A percentile compares a stretch with the other conserved stretches of the same genome.
Evolutionary conservation across 2,797 vertebrate species (phyloP).

Genomic region (Menidia menidia): DNA sequence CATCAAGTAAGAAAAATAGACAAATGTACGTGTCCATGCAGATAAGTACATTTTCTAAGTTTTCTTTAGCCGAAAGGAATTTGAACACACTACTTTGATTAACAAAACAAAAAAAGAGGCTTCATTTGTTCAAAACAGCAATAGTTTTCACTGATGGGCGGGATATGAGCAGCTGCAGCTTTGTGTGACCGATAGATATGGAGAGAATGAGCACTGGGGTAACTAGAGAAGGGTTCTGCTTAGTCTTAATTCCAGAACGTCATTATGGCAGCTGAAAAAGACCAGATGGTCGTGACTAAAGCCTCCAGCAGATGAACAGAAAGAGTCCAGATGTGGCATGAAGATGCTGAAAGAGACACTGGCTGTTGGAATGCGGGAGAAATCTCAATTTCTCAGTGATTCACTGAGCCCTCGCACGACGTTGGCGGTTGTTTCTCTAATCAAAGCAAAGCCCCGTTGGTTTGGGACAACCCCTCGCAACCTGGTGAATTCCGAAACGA

Average conservation of each 20-base stretch:
- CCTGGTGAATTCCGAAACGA: conserved; percentile 30
- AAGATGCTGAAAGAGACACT: conserved; percentile 18
- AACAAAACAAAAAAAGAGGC: too few relatives aligned
- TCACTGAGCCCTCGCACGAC: neutral
- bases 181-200: conserved; percentile 11
- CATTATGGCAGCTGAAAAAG: conserved; percentile 47
- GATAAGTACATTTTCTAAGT: too few relatives aligned
- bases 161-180: conserved; percentile 26
- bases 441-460: conserved; percentile 19
- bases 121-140: too few relatives aligned
- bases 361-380: conserved; percentile 1
- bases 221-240: conserved; percentile 44
- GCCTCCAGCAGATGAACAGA: conserved; percentile 5
- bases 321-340: conserved; percentile 44
- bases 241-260: conserved; percentile 63
- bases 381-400: neutral
- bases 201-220: conserved; percentile 14
- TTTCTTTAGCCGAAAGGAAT: too few relatives aligned
- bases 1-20: too few relatives aligned
- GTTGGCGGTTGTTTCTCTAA: conserved; percentile 6
- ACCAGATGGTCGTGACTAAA: conserved; percentile 67
- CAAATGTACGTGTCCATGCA: too few relatives aligned
- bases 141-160: too few relatives aligned
- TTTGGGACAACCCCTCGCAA: conserved; percentile 11
- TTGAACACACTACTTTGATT: too few relatives aligned